Percentiles rank a stretch among this genome's conserved stretches.
phyloP scores from a whole-genome alignment of 2,888 invertebrate genomes.

The Chalcis sispes region DNA sequence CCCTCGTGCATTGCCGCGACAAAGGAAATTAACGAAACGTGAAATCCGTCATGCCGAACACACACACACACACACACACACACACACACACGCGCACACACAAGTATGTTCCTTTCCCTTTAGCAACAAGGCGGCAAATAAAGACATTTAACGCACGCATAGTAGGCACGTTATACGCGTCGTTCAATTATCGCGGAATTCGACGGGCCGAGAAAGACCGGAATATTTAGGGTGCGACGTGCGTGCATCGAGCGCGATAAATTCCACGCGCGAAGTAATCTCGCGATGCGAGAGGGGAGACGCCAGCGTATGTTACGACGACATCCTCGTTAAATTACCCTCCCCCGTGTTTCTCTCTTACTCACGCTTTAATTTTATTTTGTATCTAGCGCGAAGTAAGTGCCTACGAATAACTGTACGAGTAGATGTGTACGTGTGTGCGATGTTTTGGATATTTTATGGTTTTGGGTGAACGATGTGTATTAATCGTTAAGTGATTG shows the following conservation, averaged over 20 bases:
- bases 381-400: too few species aligned
- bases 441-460: too few species aligned
- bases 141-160: constrained; percentile 34
- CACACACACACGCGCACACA: too few species aligned
- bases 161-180: too few species aligned
- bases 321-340: background rate
- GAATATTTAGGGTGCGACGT: background rate
- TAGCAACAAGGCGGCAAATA: background rate
- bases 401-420: too few species aligned
- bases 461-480: too few species aligned
- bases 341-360: too few species aligned
- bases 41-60: constrained; percentile 43
- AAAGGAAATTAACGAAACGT: constrained; percentile 52
- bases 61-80: too few species aligned
- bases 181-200: constrained; percentile 45
- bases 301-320: background rate
- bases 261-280: constrained; percentile 15
- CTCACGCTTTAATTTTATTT: too few species aligned
- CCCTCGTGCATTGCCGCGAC: too few species aligned
- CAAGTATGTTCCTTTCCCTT: background rate
- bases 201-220: constrained; percentile 7
- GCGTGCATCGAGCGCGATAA: constrained; percentile 17
- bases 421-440: too few species aligned
- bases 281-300: background rate
- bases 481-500: too few species aligned